Base-by-base conservation (phyloP, 2,888 invertebrate species). In the Eucera pruinosa region DNA sequence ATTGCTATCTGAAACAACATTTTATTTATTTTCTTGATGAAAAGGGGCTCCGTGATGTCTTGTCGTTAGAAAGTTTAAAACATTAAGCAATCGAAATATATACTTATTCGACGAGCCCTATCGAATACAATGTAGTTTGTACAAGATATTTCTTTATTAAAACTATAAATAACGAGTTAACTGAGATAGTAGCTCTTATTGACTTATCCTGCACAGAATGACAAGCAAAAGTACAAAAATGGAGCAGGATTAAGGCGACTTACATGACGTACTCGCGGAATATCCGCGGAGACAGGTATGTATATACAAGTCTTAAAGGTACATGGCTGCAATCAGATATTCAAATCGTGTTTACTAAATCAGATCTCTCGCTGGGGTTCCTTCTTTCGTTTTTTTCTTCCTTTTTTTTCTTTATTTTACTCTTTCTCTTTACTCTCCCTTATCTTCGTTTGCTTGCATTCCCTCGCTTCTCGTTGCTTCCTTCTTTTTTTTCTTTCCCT, bases 291-390 rank as follows among this genome's bases (percentile, higher is more conserved):
- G 54, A 11, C 73, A 75, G 74, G 75, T n/a, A n/a, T n/a, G n/a
- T n/a, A n/a, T n/a, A n/a, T 77, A 72, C 62, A 70, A 74, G 78
- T 82, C 72, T 84, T 73, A 80, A 74, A 65, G 47, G 68, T 64
- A 57, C 66, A 57, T 27, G 62, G 62, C 60, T 82, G 83, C 89
- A 90, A 90, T 91, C 89, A 89, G 86, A 87, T 89, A 90, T 90
- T 89, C 86, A 88, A 89, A 90, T 88, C 84, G 88, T 88, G 88
- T 90, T 90, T 89, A 89, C 88, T 76, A 83, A 89, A 89, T 86
- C 87, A 84, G 80, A 66, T 62, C 57, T 55, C 62, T 77, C 61
- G 55, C n/a, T 36, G 78, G 62, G 45, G 18, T 48, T 58, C 57
- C 45, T 55, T 52, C 55, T 65, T 23, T 33, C 33, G 61, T 67